These are phyloP conservation scores for Bruchidius siliquastri DNA, from an alignment of 2,888 invertebrate genomes.

Conservation along the genomic window DNA sequence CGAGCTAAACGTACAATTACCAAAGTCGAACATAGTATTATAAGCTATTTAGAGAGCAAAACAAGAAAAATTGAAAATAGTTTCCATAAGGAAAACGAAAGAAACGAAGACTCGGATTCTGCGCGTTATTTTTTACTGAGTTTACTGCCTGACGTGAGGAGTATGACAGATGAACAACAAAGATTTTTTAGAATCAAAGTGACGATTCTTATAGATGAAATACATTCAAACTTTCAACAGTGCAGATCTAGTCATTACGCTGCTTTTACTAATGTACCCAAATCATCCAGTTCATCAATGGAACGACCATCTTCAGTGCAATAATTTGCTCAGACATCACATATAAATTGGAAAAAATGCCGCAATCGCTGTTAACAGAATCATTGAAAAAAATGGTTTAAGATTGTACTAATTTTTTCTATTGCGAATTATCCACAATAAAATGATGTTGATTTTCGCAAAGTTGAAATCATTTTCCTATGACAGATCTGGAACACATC, in stretches of 20 bases:
- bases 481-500: no score
- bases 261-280: not conserved
- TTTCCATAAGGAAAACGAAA: not conserved
- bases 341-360: no score
- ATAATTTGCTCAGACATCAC: no score
- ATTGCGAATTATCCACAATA: no score
- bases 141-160: constrained; percentile 7
- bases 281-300: not conserved
- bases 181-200: constrained; percentile 6
- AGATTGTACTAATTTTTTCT: no score
- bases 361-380: no score
- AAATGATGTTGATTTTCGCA: no score
- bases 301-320: not conserved
- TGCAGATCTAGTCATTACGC: not conserved
- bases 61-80: not conserved
- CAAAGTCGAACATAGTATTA: not conserved
- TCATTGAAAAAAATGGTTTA: no score
- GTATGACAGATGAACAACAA: constrained; percentile 5
- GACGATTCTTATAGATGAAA: constrained; percentile 5
- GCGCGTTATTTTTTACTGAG: constrained; percentile 7
- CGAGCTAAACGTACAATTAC: not conserved
- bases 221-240: constrained; percentile 1
- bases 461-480: no score
- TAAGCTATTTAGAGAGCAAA: not conserved
- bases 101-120: not conserved